phyloP scores from a whole-genome alignment of 2,888 invertebrate species.

The Stenichneumon culpator region DNA sequence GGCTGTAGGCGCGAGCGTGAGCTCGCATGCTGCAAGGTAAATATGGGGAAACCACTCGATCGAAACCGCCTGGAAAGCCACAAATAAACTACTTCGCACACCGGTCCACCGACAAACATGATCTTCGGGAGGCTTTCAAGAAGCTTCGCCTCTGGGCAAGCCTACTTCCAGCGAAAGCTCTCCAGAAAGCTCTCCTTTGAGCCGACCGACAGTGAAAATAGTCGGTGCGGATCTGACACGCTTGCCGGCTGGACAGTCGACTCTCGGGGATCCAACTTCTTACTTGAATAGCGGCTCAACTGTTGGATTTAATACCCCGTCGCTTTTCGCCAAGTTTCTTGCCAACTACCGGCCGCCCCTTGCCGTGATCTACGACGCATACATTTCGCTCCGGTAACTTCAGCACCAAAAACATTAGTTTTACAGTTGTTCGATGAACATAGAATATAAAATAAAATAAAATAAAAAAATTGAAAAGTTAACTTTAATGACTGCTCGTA shows the following conservation, averaged over 20 bases:
- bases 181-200: background rate
- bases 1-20: background rate
- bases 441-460: background rate
- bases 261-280: background rate
- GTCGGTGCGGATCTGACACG: conserved; percentile 8
- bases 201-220: background rate
- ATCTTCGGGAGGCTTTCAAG: background rate
- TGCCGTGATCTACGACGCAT: background rate
- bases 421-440: background rate
- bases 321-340: conserved; percentile 19
- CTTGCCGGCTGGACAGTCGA: background rate
- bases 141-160: background rate
- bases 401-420: background rate
- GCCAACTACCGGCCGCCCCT: background rate
- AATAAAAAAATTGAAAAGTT: background rate
- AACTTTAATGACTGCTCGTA: background rate
- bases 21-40: background rate
- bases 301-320: background rate
- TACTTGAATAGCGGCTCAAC: background rate
- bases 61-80: background rate
- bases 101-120: background rate
- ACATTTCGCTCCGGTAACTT: background rate
- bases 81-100: conserved; percentile 13
- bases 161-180: conserved; percentile 2
- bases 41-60: background rate